Base-by-base conservation (phyloP, 2,113 vertebrate species). In the Theropithecus gelada region DNA sequence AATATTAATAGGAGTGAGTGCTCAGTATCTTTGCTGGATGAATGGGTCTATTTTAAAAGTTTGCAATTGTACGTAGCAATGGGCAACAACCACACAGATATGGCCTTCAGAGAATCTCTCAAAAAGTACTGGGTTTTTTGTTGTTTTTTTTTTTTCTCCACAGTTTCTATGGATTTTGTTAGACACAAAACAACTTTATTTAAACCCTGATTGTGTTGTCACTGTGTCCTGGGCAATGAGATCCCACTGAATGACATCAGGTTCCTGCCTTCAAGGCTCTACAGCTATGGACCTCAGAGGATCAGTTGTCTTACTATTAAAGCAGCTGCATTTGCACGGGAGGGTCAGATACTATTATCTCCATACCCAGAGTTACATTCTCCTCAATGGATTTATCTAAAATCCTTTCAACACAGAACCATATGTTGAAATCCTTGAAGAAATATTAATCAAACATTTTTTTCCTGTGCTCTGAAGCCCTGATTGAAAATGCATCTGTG, bases 401-500 rank as follows among this genome's bases (percentile, higher is more conserved):
- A 93, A 79, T 68, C 91, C 88, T 96, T 66, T 93, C 50, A 50
- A 61, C 50, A 13, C 45, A 78, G 85, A 91, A 30, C 57, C 76
- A 50, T 40, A 43, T 61, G 88, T 13, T 45, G 88, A 91, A 91
- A 50, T 32, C 27, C 82, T 91, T 11, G 40, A 86, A 55, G 73
- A 96, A 93, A 81, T 93, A 89, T 91, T 88, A 94, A 94, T 79
- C 91, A 88, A 55, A 45, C 32, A 2, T 23, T 75, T 81, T 72
- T 40, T 16, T 27, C 68, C 80, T 55, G 55, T 30, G 72, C 72
- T 96, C 76, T 73, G 52, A 30, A 81, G n/a, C 88, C 45, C 52
- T 96, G 66, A 86, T 83, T 88, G 93, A 89, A 96, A 94, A 94
- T 16, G 40, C 45, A 75, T 90, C 52, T 30, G 88, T 8, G 20